A percentile compares a stretch with the other conserved stretches of the same genome.
These are phyloP conservation scores for Oreochromis spilurus DNA, from an alignment of 2,113 vertebrate species.

Conservation along the genomic window DNA sequence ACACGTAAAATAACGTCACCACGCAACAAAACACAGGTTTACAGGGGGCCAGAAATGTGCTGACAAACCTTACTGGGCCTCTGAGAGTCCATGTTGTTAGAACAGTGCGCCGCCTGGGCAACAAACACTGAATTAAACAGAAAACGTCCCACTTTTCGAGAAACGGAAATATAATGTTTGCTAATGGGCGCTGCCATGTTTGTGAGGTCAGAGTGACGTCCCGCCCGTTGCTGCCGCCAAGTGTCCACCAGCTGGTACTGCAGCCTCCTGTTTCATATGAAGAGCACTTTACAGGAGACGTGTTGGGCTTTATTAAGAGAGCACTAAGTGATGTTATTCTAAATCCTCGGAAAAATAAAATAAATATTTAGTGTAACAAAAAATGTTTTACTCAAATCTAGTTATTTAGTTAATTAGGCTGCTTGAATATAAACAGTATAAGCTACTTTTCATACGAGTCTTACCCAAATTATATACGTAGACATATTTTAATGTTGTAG, in stretches of 20 bases:
- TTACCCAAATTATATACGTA: not conserved
- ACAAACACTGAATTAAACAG: not conserved
- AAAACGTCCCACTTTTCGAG: slow-evolving; percentile 38
- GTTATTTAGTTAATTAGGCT: not conserved
- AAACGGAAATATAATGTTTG: slow-evolving; percentile 8
- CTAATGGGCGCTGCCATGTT: slow-evolving; percentile 45
- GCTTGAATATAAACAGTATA: not conserved
- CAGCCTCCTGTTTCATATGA: not conserved
- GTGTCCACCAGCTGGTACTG: not conserved
- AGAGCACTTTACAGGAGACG: not conserved
- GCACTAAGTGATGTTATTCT: not conserved
- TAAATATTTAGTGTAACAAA: not conserved
- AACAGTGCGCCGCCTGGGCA: not conserved
- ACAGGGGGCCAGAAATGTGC: fast-evolving
- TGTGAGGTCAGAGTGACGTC: slow-evolving; percentile 17
- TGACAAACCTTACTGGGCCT: slow-evolving; percentile 49
- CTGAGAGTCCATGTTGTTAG: slow-evolving; percentile 30
- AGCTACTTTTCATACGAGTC: not conserved
- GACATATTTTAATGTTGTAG: not conserved
- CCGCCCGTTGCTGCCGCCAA: not conserved
- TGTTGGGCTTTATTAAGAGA: not conserved
- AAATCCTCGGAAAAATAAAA: not conserved
- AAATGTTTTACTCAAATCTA: not conserved
- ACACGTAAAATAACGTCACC: not conserved
- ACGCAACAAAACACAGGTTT: fast-evolving